phyloP scores from a whole-genome alignment of 2,797 vertebrate genomes.

The Odontamblyopus lacepedii region DNA sequence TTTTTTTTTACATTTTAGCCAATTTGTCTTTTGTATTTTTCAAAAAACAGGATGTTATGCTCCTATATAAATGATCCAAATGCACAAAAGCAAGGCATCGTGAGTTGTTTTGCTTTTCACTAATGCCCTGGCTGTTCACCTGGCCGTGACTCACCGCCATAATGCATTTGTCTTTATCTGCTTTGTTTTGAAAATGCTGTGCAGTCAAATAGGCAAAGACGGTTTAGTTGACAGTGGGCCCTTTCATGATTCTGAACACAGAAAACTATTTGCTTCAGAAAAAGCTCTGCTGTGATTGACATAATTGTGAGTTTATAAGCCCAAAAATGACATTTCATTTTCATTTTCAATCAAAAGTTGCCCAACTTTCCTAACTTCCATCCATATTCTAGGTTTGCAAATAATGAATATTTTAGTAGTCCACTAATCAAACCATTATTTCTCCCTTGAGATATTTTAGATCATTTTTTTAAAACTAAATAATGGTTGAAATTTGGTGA shows the following conservation, averaged over 20 bases:
- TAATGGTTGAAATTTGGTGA: too few relatives aligned
- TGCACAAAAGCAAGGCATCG: too few relatives aligned
- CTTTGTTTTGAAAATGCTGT: background rate
- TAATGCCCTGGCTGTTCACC: background rate
- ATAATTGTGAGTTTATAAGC: background rate
- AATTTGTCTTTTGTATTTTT: too few relatives aligned
- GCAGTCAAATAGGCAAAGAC: background rate
- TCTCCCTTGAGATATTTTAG: too few relatives aligned
- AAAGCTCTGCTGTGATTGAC: background rate
- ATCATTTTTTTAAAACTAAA: too few relatives aligned
- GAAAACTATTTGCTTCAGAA: background rate
- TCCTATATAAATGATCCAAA: too few relatives aligned
- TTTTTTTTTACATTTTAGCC: too few relatives aligned
- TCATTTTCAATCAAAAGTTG: background rate
- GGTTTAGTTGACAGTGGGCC: background rate
- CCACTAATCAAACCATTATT: too few relatives aligned
- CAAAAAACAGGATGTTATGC: too few relatives aligned
- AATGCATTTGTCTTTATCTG: background rate
- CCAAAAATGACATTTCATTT: background rate
- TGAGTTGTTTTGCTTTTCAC: background rate
- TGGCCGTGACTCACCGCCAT: background rate
- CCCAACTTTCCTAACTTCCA: background rate
- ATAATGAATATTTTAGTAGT: too few relatives aligned
- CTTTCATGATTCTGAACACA: background rate
- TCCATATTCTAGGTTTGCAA: background rate